Base-by-base conservation (phyloP, 2,113 vertebrate genomes). In the Corythoichthys intestinalis region DNA sequence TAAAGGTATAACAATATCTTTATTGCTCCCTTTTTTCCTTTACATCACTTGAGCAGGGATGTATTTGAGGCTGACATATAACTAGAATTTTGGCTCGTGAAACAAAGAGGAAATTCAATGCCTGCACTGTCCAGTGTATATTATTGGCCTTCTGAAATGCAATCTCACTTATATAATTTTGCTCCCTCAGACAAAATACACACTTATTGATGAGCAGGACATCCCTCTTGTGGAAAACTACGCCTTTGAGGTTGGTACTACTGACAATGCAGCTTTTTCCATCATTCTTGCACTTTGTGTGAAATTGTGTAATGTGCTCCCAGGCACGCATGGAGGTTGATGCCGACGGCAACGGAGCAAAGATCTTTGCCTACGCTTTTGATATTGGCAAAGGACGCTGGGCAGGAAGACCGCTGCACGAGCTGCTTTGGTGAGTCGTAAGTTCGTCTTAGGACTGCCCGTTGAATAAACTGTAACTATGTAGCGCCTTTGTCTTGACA, bases 261-360 rank as follows among this genome's bases (percentile, higher is more conserved):
- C 20, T 38, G 48, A 20, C 2, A 65, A 46, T 3, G 4, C 13
- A 14, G 44, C 44, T 39, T 61, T 61, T 61, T 17, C 17, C 9
- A 35, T 60, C 9, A 17, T 7, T 9, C 20, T 63, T 63, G 17
- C 12, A 34, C 5, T 17, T 0, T n/a, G 44, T 14, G 46, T 28
- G 28, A 34, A 64, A 44, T 28, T 20, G 12, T 10, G n/a, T 39
- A 5, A 38, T 52, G 11, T 34, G 37, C 11, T 77, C 67, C 2
- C 28, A 98, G 97, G 97, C 97, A 41, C 95, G 96, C 2, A 98
- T 99, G 96, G 97, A 99, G 80, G 96, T 99, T 2, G 97, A 99
- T 50, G 97, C 97, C 0, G 96, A 99, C 59, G 97, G 97, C 35
- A 99, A 99, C 4, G 97, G 97, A 84, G 97, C 97, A 49, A 98